phyloP scores from a whole-genome alignment of 2,888 invertebrate species.

The Azorinus chamasolen region DNA sequence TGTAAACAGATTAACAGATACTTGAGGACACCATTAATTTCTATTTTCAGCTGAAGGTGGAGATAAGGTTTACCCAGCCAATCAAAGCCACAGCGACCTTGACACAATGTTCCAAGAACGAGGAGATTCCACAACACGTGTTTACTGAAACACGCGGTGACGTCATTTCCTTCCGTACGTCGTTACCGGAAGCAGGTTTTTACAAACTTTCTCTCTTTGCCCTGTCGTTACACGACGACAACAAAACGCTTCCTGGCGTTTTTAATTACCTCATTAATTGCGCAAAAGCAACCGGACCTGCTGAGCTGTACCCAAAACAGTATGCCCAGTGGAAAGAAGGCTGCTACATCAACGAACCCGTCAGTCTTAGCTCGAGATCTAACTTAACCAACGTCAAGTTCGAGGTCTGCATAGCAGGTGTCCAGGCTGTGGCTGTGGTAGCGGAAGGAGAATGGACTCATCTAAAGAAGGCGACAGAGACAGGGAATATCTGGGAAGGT shows the following conservation, averaged over 20 bases:
- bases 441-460: conserved; percentile 74
- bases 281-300: conserved; percentile 43
- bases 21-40: conserved; percentile 1
- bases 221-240: conserved; percentile 72
- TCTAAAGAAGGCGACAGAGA: conserved; percentile 59
- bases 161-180: conserved; percentile 68
- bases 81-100: conserved; percentile 66
- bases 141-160: conserved; percentile 66
- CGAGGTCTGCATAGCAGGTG: conserved; percentile 69
- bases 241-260: conserved; percentile 75
- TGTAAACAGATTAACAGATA: neutral
- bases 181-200: conserved; percentile 73
- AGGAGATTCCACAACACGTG: conserved; percentile 70
- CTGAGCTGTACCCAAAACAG: conserved; percentile 72
- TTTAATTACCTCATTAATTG: conserved; percentile 75
- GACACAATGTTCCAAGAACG: conserved; percentile 67
- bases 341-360: conserved; percentile 72
- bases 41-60: conserved; percentile 55
- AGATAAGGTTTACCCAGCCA: conserved; percentile 40
- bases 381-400: conserved; percentile 66
- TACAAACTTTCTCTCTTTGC: conserved; percentile 79
- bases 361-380: conserved; percentile 59
- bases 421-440: conserved; percentile 71
- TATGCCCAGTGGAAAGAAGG: conserved; percentile 78
- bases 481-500: conserved; percentile 70